A percentile compares a stretch with the other conserved stretches of the same genome.
Conservation (phyloP, 2,113 vertebrate species). For the Gila orcuttii region DNA sequence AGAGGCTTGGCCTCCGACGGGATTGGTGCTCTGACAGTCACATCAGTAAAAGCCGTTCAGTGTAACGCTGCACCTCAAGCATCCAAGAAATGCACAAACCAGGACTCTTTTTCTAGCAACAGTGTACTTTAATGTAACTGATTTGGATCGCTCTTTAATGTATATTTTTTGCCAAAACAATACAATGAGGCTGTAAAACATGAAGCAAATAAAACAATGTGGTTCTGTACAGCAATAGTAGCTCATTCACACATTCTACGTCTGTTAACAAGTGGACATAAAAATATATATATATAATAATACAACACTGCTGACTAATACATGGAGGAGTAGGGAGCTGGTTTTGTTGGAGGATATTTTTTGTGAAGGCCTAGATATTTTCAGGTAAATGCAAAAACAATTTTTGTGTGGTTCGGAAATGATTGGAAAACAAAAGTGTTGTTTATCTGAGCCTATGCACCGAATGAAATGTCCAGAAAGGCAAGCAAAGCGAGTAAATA, state of each 20-base stretch:
- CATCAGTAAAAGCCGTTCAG: background rate
- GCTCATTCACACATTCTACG: slow-evolving; percentile 81
- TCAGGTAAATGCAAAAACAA: background rate
- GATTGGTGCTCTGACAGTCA: background rate
- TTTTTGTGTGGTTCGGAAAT: slow-evolving; percentile 10
- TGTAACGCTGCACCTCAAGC: background rate
- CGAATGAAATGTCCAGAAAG: slow-evolving; percentile 42
- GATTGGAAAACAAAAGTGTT: background rate
- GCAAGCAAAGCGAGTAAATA: slow-evolving; percentile 40
- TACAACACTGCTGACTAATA: slow-evolving; percentile 49
- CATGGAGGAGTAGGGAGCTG: slow-evolving; percentile 38
- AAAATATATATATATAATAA: slow-evolving; percentile 24
- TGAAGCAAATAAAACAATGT: slow-evolving; percentile 79
- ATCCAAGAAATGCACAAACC: slow-evolving; percentile 32
- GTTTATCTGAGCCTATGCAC: slow-evolving; percentile 45
- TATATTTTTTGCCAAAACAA: slow-evolving; percentile 77
- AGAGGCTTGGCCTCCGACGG: background rate
- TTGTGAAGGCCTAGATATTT: slow-evolving; percentile 4
- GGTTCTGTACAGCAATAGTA: slow-evolving; percentile 84
- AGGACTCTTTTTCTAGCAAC: slow-evolving; percentile 72
- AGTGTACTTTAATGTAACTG: slow-evolving; percentile 70
- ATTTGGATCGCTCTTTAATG: slow-evolving; percentile 83
- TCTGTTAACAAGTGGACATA: slow-evolving; percentile 59
- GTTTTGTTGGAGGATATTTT: slow-evolving; percentile 9
- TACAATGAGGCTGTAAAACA: slow-evolving; percentile 90